Base-by-base conservation (phyloP, 2,113 vertebrate species). In the Chionomys nivalis region DNA sequence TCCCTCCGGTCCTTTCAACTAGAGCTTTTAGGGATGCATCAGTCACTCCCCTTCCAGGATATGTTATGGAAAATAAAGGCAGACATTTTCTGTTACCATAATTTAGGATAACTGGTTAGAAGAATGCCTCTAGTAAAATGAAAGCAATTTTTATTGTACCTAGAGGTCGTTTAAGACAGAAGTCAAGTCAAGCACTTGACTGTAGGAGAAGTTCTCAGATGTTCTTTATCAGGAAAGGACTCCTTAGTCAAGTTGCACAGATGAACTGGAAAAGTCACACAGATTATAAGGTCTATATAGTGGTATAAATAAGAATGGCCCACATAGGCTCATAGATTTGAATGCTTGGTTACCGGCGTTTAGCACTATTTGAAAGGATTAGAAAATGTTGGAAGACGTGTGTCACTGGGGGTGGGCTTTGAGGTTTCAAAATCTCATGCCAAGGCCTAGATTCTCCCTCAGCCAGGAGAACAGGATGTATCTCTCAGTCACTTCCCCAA, bases 61-160 rank as follows among this genome's bases (percentile, higher is more conserved):
- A 66, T 52, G 23, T 91, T 89, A 55, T 70, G 47, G 39, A 49
- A 90, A 96, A 68, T 47, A 90, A 91, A 66, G 33, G 58, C 24
- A 49, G 44, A 90, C 42, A 23, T 73, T 72, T 94, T 65, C 39
- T 81, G 5, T 94, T 83, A 66, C 12, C 26, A 16, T 42, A 92
- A 66, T 87, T 83, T 91, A n/a, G 31, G 49, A 49, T 42, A 65
- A 95, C 89, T 47, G 21, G n/a, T 33, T 85, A 52, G n/a, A 95
- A 93, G 9, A 92, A 39, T 42, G 49, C 47, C 55, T 94, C 39
- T 79, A n/a, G 72, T 73, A 95, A 73, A 91, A 89, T 66, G 1
- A 58, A 33, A 94, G 12, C 26, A 28, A 66, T 91, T 52, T 52
- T 83, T 87, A 39, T 91, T 65, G 73, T 8, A 81, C 44, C 36